Evolutionary conservation across 2,113 vertebrate genomes (phyloP).

Genomic region (Zosterops hypoxanthus): DNA sequence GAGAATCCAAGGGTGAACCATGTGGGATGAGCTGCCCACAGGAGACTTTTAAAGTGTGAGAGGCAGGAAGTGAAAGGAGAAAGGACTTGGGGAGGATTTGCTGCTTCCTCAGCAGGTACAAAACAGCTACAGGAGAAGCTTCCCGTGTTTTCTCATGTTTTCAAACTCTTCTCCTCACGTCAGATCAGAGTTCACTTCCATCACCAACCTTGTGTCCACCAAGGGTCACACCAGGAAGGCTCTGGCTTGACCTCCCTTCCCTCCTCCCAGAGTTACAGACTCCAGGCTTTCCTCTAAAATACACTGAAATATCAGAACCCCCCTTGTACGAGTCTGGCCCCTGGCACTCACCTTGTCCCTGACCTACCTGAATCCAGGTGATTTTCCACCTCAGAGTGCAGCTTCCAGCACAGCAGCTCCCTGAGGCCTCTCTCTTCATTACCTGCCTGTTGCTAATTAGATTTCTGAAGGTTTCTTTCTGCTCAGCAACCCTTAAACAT

Average conservation of each 20-base stretch:
- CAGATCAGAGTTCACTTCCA: not conserved
- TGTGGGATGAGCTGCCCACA: not conserved
- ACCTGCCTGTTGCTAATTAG: constrained; percentile 7
- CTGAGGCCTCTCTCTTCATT: not conserved
- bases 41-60: not conserved
- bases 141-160: not conserved
- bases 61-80: not conserved
- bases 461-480: not conserved
- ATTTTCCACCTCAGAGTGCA: not conserved
- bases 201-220: not conserved
- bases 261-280: not conserved
- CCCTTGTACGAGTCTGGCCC: not conserved
- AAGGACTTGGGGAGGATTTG: not conserved
- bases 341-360: not conserved
- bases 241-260: not conserved
- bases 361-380: not conserved
- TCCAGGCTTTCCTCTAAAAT: not conserved
- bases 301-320: not conserved
- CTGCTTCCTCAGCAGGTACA: not conserved
- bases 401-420: not conserved
- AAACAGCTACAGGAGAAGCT: not conserved
- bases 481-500: constrained; percentile 32
- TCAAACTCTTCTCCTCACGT: not conserved
- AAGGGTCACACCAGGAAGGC: accelerated
- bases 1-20: not conserved